Base-by-base conservation (phyloP, 2,888 invertebrate species). In the Stenolophus ochropezus region DNA sequence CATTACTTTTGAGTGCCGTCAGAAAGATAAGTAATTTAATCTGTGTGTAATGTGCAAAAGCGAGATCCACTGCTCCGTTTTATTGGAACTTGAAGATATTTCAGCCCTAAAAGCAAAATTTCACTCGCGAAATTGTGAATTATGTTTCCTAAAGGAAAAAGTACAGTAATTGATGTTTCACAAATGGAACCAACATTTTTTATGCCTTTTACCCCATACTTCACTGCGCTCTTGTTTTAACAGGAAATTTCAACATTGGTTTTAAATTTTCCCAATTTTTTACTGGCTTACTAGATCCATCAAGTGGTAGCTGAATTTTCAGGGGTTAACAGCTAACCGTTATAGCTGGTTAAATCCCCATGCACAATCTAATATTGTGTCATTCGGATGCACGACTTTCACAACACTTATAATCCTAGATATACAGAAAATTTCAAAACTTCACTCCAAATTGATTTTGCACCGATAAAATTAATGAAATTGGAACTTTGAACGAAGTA, bases 1-100 rank as follows among this genome's bases (percentile, higher is more conserved):
- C 76, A 77, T 77, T 77, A 77, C 76, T 77, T 77, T 33, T 58
- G 58, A 77, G 76, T 77, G 76, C 76, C 76, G 58, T 77, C 58
- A 77, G 33, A 77, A 77, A 58, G 76, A 77, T 77, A 58, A 56
- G 58, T 77, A 77, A 77, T 77, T 77, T 77, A 77, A 77, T 77
- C 76, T 58, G 58, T 58, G 42, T 58, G 42, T 21, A 58, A 33
- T 77, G 61, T 56, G 42, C 61, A 58, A 21, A 47, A 27, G 58
- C 53, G 74, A 56, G 75, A 25, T 18, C 33, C 42, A 42, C 76
- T 11, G 27, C 58, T 25, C 76, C 76, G 58, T 21, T 77, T 75
- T 75, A 75, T 75, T 77, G 76, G 76, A 77, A 77, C 21, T 58
- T 58, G 56, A 20, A 47, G 33, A 77, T 58, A 77, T 33, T 58